Evolutionary conservation across 2,888 invertebrate genomes (phyloP), one percentile per base, ranked within the genome.

Genomic region (Fissipunctia ypsillon): DNA sequence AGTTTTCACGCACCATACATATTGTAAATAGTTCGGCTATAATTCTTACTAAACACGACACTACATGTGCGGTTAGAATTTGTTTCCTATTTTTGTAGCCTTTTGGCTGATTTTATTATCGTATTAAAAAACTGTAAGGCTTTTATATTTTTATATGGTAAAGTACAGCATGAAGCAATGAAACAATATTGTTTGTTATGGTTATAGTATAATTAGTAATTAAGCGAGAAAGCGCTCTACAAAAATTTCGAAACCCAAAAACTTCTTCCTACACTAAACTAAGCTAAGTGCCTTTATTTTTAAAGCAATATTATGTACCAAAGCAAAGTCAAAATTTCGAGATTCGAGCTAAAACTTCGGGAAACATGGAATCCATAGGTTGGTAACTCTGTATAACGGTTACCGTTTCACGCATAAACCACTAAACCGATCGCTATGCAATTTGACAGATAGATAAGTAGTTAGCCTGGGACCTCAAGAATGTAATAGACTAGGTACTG

Each of bases 1-100:
- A 90, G 88, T 84, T 78, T 84, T 85, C 82, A 88, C 85, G 83
- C 89, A 87, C 84, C 77, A 76, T 76, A 81, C 77, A 80, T 71
- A 78, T 84, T 80, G 78, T 84, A 83, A 86, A 84, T 83, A 72
- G 76, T 80, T 60, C 63, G 63, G 59, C 78, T 74, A 84, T 80
- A 82, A 86, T 80, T 84, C 71, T 77, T 74, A 38, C 63, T 45
- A 43, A 81, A 85, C 86, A 85, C 75, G 82, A 61, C 67, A 81
- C 61, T 75, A 81, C 66, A 77, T 59, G 66, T 45, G 65, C 48
- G 45, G 68, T 68, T 78, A 14, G 43, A 48, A 67, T 70, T 76
- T 72, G 48, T 78, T 80, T 68, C 60, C 63, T 69, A 60, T 59
- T 69, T 65, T 48, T 56, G 60, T 56, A 16, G 3, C 10, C n/a